Evolutionary conservation across 2,797 vertebrate genomes (phyloP).

Genomic region (Hypotaenidia okinawae): DNA sequence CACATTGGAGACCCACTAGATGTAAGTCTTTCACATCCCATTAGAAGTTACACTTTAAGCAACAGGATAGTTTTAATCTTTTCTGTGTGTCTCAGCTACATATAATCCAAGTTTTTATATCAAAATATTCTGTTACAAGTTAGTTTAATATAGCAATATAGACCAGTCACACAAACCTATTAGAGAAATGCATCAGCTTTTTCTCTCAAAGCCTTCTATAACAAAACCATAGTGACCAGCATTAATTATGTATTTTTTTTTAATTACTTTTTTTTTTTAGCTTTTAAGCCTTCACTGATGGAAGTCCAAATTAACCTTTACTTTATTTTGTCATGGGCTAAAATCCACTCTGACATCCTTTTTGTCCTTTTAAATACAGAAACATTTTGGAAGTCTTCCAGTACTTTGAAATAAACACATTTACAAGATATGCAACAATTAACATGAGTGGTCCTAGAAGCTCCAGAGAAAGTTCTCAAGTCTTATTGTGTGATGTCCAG

Average conservation of each 20-base stretch:
- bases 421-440: constrained; percentile 50
- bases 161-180: constrained; percentile 14
- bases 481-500: not conserved
- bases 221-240: not conserved
- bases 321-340: constrained; percentile 26
- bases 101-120: not conserved
- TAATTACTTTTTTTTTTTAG: not conserved
- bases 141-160: constrained; percentile 2
- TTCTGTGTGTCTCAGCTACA: not conserved
- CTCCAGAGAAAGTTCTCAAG: constrained; percentile 26
- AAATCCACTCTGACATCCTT: constrained; percentile 9
- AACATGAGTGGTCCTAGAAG: constrained; percentile 49
- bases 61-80: not conserved
- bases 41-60: not conserved
- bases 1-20: not conserved
- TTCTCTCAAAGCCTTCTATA: constrained; percentile 16
- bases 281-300: constrained; percentile 37
- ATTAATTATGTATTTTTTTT: not conserved
- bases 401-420: constrained; percentile 50
- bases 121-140: not conserved
- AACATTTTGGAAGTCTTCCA: constrained; percentile 53
- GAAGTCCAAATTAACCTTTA: constrained; percentile 38
- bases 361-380: constrained; percentile 10
- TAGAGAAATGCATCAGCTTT: not conserved
- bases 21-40: not conserved